phyloP scores from a whole-genome alignment of 2,797 vertebrate species.

The Pseudochirops cupreus region DNA sequence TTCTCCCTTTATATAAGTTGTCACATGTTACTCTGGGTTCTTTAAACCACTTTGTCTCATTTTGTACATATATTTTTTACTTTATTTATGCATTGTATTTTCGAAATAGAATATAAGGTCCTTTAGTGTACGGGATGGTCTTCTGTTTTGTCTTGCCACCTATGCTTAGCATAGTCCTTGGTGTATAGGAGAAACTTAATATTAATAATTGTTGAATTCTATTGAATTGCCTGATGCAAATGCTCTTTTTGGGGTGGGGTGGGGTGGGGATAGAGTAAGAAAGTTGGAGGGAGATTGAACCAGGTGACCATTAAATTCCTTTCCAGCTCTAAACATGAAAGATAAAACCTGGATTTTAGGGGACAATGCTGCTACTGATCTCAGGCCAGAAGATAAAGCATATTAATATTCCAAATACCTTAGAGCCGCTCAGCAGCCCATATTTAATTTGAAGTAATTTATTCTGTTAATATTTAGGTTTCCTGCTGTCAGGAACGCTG shows the following conservation, averaged over 20 bases:
- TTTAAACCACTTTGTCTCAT: not conserved
- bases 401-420: constrained; percentile 65
- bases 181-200: not conserved
- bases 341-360: constrained; percentile 1
- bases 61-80: not conserved
- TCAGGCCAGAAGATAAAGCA: constrained; percentile 23
- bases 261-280: not conserved
- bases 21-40: not conserved
- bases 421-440: constrained; percentile 45
- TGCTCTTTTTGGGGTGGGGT: not conserved
- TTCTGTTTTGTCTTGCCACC: not conserved
- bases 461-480: constrained; percentile 71
- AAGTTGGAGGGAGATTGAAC: not conserved
- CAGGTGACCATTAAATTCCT: not conserved
- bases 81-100: not conserved
- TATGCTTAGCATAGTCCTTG: not conserved
- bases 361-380: constrained; percentile 49
- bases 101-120: not conserved
- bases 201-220: not conserved
- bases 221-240: not conserved
- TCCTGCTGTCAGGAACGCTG: constrained; percentile 60
- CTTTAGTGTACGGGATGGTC: not conserved
- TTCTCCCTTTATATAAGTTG: not conserved
- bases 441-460: constrained; percentile 73
- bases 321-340: not conserved